Conservation (phyloP, 1,140 invertebrate genomes). For the Hyles euphorbiae region DNA sequence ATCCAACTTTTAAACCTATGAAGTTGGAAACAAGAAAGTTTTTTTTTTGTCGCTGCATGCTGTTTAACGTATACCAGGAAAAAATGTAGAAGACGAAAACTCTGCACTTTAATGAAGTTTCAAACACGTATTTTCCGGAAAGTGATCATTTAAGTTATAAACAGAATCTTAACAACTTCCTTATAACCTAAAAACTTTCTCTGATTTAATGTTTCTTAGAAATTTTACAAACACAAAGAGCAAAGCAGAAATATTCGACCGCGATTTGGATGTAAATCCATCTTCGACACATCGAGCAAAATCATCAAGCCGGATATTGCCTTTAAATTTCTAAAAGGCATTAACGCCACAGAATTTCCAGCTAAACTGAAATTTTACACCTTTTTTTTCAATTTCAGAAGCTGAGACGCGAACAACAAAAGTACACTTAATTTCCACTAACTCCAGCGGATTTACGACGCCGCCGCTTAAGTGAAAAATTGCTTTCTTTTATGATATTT, state of each 20-base stretch:
- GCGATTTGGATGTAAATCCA: too few relatives aligned
- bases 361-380: constrained; percentile 2
- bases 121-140: too few relatives aligned
- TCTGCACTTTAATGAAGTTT: neutral
- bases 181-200: too few relatives aligned
- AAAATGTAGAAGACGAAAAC: neutral
- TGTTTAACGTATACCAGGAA: constrained; percentile 9
- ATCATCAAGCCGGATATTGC: neutral
- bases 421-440: constrained; percentile 47
- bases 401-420: constrained; percentile 34
- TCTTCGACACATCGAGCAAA: neutral
- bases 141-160: too few relatives aligned
- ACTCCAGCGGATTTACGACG: constrained; percentile 42
- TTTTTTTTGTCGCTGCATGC: constrained; percentile 21
- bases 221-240: too few relatives aligned
- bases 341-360: neutral
- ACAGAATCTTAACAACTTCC: neutral
- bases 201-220: too few relatives aligned
- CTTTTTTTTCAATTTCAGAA: constrained; percentile 6
- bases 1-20: constrained; percentile 9
- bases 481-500: constrained; percentile 50
- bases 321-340: constrained; percentile 1
- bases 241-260: too few relatives aligned
- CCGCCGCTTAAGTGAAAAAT: constrained; percentile 42
- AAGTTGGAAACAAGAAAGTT: constrained; percentile 17